These are phyloP conservation scores for Atlantisia rogersi DNA, from an alignment of 2,113 vertebrate species.

Conservation along the genomic window DNA sequence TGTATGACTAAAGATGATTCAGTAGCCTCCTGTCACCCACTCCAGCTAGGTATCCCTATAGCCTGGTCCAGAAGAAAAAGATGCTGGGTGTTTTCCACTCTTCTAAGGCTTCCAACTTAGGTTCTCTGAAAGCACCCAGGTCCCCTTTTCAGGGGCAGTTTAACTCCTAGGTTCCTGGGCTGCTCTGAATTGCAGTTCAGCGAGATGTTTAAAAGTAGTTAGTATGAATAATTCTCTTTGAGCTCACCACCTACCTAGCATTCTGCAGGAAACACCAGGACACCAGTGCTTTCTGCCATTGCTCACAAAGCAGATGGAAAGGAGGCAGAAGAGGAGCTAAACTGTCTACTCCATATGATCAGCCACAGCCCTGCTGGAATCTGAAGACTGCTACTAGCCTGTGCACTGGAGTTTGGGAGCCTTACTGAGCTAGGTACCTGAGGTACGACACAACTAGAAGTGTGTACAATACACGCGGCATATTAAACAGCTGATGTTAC, in stretches of 20 bases:
- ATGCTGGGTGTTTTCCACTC: neutral
- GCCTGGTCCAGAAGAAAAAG: slow-evolving; percentile 22
- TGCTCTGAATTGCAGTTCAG: neutral
- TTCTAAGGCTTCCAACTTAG: neutral
- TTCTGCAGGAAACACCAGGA: neutral
- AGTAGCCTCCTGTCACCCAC: neutral
- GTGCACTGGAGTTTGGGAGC: neutral
- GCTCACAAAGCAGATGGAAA: neutral
- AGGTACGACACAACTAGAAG: neutral
- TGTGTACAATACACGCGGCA: neutral
- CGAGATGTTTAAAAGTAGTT: neutral
- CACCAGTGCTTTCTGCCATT: neutral
- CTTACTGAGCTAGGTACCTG: neutral
- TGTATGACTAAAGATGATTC: neutral
- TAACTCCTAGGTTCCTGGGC: neutral
- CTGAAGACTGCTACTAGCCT: neutral
- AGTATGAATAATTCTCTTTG: neutral
- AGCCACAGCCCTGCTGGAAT: neutral
- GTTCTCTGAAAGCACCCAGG: neutral
- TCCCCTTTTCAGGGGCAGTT: neutral
- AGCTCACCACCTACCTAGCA: slow-evolving; percentile 23
- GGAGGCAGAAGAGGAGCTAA: neutral
- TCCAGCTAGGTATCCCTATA: neutral
- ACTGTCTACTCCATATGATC: neutral
- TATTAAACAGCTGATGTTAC: slow-evolving; percentile 61